phyloP scores from a whole-genome alignment of 2,888 invertebrate species.

The Eulithis prunata region DNA sequence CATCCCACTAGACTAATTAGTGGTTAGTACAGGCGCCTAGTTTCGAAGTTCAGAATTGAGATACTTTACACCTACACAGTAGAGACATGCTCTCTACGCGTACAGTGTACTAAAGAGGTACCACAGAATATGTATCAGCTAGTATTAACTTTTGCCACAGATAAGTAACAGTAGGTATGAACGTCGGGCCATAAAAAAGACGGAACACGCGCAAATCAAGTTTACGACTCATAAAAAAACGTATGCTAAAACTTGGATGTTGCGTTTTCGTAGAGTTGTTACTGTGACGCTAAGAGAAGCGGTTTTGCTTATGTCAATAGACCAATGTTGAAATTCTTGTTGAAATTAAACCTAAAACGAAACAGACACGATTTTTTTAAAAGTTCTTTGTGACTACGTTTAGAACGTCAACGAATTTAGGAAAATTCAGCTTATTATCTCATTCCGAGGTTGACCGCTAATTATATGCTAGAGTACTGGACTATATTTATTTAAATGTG shows the following conservation, averaged over 20 bases:
- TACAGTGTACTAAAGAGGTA: slow-evolving; percentile 13
- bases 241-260: slow-evolving; percentile 33
- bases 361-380: too few species aligned
- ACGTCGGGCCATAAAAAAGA: slow-evolving; percentile 38
- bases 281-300: too few species aligned
- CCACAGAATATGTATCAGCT: slow-evolving; percentile 10
- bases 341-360: too few species aligned
- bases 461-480: too few species aligned
- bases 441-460: too few species aligned
- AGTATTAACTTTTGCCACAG: slow-evolving; percentile 13
- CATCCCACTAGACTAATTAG: slow-evolving; percentile 3
- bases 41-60: slow-evolving; percentile 10
- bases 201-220: slow-evolving; percentile 40
- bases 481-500: too few species aligned
- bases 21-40: slow-evolving; percentile 11
- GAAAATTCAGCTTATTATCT: too few species aligned
- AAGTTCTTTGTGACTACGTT: too few species aligned
- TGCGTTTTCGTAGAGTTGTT: too few species aligned
- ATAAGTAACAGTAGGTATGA: slow-evolving; percentile 1
- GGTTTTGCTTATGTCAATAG: not conserved
- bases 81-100: slow-evolving; percentile 19
- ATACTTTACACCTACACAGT: slow-evolving; percentile 5
- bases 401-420: too few species aligned
- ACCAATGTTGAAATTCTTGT: not conserved
- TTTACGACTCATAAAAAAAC: slow-evolving; percentile 43